Base-by-base conservation (phyloP, 2,797 vertebrate species). In the Discoglossus pictus region DNA sequence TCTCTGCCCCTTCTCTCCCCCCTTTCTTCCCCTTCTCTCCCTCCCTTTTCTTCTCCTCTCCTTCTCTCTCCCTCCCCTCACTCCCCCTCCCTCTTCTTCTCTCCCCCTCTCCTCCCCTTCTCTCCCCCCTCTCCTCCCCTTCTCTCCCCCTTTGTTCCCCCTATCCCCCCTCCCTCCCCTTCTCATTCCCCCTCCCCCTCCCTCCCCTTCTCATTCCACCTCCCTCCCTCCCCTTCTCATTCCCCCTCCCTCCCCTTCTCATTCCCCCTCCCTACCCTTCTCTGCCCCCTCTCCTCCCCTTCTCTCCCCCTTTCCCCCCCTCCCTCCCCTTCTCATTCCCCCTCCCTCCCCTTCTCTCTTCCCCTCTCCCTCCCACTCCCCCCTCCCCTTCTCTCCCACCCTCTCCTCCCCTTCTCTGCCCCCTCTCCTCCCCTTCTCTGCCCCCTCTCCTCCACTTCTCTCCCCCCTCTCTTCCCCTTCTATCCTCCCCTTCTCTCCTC, bases 231-330 rank as follows among this genome's bases (percentile, higher is more conserved):
- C 50, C 24, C 46, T 12, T 9, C 35, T 13, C 25, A 61, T 34
- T 36, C 48, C 18, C n/a, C 1, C 8, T 7, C 54, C 50, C 35
- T 21, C 2, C n/a, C 72, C 61, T 70, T 64, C 46, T 73, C 56
- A 35, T 12, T 34, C 51, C 61, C 55, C 62, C 71, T n/a, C n/a
- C n/a, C n/a, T n/a, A n/a, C n/a, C n/a, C n/a, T n/a, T n/a, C n/a
- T n/a, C n/a, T n/a, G n/a, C n/a, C n/a, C n/a, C n/a, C n/a, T n/a
- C n/a, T n/a, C n/a, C n/a, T n/a, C n/a, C n/a, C n/a, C n/a, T n/a
- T 54, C 63, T 8, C 27, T 13, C 18, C 20, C 53, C 13, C 2
- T 1, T 4, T 62, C 0, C 58, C 39, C 61, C 61, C 36, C 63
- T 13, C 40, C 51, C 73, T 65, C 2, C 3, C 35, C 1, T 11